phyloP scores from a whole-genome alignment of 2,797 vertebrate genomes.

The Falco concolor region DNA sequence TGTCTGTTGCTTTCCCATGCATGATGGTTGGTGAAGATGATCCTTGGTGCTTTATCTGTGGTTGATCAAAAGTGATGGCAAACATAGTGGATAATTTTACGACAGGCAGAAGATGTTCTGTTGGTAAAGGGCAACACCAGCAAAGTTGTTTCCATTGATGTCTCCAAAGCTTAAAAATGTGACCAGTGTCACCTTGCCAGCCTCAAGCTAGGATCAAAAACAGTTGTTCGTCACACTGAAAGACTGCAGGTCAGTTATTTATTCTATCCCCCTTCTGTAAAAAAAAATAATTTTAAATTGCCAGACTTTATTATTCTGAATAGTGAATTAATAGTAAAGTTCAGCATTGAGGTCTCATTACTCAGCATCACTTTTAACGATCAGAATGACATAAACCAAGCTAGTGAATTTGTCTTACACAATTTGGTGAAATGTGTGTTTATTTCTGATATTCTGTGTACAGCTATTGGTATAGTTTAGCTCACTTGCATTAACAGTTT shows the following conservation, averaged over 20 bases:
- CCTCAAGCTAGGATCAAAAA: background rate
- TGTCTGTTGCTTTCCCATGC: background rate
- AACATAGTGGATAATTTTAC: background rate
- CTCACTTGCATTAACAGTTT: background rate
- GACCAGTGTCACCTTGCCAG: background rate
- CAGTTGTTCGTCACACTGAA: background rate
- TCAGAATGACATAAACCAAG: background rate
- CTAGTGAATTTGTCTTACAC: background rate
- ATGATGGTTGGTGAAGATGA: background rate
- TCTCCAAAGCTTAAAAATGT: background rate
- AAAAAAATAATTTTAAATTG: background rate
- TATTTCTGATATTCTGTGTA: background rate
- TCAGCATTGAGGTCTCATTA: background rate
- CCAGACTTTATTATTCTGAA: background rate
- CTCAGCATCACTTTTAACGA: background rate
- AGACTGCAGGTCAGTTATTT: background rate
- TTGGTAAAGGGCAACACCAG: background rate
- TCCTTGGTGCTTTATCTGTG: background rate
- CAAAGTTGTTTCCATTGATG: background rate
- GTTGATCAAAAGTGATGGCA: background rate
- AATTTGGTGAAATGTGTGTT: background rate
- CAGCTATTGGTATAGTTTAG: background rate
- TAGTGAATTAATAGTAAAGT: background rate
- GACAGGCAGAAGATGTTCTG: background rate
- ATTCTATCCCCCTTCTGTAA: background rate